These are phyloP conservation scores for Gorilla gorilla DNA, from an alignment of 2,113 vertebrate species.

Conservation along the genomic window DNA sequence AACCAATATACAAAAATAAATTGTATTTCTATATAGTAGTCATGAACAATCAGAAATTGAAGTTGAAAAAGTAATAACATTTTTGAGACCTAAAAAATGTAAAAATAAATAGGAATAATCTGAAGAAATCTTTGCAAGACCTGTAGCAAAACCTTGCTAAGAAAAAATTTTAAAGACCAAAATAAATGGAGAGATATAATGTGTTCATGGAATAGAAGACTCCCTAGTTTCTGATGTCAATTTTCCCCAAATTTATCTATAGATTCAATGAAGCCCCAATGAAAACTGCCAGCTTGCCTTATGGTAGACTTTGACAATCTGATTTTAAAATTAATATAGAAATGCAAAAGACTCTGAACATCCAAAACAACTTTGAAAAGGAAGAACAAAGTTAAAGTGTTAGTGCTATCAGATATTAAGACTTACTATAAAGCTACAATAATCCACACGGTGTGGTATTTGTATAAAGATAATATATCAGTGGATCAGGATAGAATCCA, in stretches of 20 bases:
- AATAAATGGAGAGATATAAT: neutral
- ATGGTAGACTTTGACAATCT: neutral
- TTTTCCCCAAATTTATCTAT: neutral
- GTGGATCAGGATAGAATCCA: neutral
- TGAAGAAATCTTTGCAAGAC: too few species aligned
- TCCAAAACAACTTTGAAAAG: neutral
- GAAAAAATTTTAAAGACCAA: too few species aligned
- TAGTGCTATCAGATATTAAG: too few species aligned
- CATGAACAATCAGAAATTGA: too few species aligned
- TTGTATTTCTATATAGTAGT: too few species aligned
- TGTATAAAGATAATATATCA: neutral
- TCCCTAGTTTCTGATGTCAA: neutral
- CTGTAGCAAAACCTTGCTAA: too few species aligned
- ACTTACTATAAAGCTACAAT: neutral
- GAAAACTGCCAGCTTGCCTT: neutral
- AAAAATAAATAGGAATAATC: too few species aligned
- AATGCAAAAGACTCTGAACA: neutral
- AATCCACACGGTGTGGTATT: neutral
- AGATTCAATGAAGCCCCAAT: neutral
- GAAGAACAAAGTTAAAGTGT: neutral
- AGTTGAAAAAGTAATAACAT: too few species aligned
- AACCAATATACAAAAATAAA: too few species aligned
- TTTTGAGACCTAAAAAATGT: too few species aligned
- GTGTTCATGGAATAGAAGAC: neutral
- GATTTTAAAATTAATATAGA: neutral